phyloP scores from a whole-genome alignment of 2,888 invertebrate genomes.

The Cactoblastis cactorum region DNA sequence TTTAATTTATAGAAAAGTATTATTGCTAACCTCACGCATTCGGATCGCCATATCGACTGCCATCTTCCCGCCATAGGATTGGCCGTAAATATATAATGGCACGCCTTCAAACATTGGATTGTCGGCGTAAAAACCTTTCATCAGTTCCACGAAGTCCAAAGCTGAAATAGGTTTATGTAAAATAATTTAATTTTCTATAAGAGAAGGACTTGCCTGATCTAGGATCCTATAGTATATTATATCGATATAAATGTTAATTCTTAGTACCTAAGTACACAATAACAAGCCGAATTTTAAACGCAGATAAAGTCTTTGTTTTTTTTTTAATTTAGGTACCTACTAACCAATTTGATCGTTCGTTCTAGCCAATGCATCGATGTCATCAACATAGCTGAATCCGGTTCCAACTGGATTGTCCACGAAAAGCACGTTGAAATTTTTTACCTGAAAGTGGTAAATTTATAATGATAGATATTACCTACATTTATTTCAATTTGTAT shows the following conservation, averaged over 20 bases:
- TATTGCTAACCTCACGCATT: conserved; percentile 72
- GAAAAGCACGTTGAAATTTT: conserved; percentile 89
- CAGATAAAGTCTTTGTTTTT: too few species aligned
- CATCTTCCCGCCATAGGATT: conserved; percentile 97
- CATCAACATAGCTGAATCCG: conserved; percentile 90
- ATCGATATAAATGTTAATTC: too few species aligned
- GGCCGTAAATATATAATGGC: conserved; percentile 91
- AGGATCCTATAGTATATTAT: too few species aligned
- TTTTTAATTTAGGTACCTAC: too few species aligned
- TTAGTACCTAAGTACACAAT: too few species aligned
- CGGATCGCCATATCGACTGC: conserved; percentile 87
- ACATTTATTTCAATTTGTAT: too few species aligned
- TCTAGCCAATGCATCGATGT: conserved; percentile 43
- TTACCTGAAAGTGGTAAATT: conserved; percentile 70
- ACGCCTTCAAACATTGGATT: conserved; percentile 85
- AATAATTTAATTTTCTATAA: too few species aligned
- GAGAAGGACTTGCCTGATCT: too few species aligned
- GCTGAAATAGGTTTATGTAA: conserved; percentile 73
- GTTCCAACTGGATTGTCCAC: conserved; percentile 95
- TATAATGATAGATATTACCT: too few species aligned
- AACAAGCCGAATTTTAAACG: too few species aligned
- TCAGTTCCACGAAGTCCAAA: conserved; percentile 85
- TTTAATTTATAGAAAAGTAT: too few species aligned
- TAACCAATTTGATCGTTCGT: conserved; percentile 69
- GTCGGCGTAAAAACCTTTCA: conserved; percentile 83